Conservation (phyloP, 2,113 vertebrate genomes). For the Prietella phreatophila region DNA sequence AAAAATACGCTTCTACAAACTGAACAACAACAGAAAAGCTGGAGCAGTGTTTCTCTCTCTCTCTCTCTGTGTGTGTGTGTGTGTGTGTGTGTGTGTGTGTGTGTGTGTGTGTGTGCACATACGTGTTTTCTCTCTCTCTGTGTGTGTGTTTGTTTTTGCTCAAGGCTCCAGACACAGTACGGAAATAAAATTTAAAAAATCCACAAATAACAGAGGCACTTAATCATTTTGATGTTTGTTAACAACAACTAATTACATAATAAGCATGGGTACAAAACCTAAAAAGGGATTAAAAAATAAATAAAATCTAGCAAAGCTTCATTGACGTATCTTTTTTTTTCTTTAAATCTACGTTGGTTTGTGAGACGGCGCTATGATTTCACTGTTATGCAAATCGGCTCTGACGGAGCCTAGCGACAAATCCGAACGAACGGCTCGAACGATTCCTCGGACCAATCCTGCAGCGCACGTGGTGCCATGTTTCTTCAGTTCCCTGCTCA, state of each 20-base stretch:
- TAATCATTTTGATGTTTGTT: not conserved
- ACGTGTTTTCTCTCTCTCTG: no score
- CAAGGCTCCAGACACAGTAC: not conserved
- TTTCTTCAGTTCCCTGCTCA: no score
- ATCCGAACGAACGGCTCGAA: no score
- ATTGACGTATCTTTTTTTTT: not conserved
- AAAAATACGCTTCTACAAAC: not conserved
- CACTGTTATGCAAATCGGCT: not conserved
- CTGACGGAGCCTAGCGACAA: no score
- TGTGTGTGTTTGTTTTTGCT: no score
- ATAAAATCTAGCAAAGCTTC: not conserved
- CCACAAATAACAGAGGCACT: not conserved
- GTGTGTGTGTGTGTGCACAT: fast-evolving
- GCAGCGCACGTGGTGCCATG: no score
- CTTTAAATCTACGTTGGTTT: not conserved
- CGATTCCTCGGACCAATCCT: no score
- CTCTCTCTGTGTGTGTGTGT: not conserved
- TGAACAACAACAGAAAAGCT: not conserved
- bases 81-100: no score
- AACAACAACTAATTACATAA: not conserved
- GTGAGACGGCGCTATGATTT: not conserved
- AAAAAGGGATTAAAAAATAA: no score
- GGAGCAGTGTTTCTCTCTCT: not conserved
- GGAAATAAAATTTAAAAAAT: not conserved
- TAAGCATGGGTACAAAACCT: not conserved